Evolutionary conservation across 1,140 invertebrate species (phyloP).

Genomic region (Saccostrea echinata): DNA sequence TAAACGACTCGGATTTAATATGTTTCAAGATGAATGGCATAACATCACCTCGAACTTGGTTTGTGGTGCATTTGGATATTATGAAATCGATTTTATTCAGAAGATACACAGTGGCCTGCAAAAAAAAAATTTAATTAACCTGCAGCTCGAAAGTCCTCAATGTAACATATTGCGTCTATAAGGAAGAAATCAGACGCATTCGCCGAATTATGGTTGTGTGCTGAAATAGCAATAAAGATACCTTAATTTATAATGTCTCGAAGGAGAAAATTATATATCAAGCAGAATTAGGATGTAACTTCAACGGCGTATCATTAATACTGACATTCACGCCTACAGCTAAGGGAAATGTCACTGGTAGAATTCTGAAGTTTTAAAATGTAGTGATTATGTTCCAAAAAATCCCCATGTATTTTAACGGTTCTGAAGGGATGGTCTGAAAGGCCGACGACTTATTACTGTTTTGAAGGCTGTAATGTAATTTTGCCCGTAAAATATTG

Average conservation of each 20-base stretch:
- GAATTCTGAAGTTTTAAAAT: not conserved
- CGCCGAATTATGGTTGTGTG: too few species aligned
- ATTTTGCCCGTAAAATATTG: not conserved
- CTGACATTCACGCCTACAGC: slow-evolving; percentile 15
- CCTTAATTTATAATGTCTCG: not conserved
- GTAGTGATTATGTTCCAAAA: not conserved
- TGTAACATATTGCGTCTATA: too few species aligned
- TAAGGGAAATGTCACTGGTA: not conserved
- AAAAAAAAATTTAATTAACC: not conserved
- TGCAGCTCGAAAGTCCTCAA: not conserved
- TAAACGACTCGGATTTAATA: slow-evolving; percentile 94
- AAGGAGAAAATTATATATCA: not conserved
- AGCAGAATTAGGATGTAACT: not conserved
- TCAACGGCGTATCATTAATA: not conserved
- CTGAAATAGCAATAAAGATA: too few species aligned
- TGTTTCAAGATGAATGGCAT: slow-evolving; percentile 93
- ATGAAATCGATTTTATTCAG: slow-evolving; percentile 95
- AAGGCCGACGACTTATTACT: not conserved
- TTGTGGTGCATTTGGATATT: slow-evolving; percentile 90
- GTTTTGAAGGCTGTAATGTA: not conserved
- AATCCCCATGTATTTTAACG: not conserved
- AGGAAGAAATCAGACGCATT: too few species aligned
- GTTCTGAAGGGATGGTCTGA: not conserved
- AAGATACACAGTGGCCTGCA: slow-evolving; percentile 91
- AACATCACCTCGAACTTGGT: slow-evolving; percentile 90